phyloP scores from a whole-genome alignment of 2,113 vertebrate genomes.

The Fregetta grallaria region DNA sequence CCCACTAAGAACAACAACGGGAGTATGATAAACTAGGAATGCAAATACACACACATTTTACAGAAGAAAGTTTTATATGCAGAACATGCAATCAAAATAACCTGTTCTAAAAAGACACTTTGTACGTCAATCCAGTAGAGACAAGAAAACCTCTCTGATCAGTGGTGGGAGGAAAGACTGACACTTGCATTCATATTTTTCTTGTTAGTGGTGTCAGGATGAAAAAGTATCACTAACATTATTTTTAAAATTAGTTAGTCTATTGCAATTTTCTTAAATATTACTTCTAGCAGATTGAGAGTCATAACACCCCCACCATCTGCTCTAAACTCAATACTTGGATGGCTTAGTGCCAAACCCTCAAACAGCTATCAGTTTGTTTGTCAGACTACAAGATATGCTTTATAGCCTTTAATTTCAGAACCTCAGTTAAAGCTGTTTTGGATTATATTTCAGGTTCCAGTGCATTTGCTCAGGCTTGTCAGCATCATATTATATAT shows the following conservation, averaged over 20 bases:
- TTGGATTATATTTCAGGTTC: background rate
- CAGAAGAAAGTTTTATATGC: background rate
- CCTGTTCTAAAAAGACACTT: background rate
- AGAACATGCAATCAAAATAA: constrained; percentile 5
- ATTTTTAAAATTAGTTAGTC: background rate
- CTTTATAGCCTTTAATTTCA: background rate
- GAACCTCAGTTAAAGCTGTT: background rate
- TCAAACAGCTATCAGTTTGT: background rate
- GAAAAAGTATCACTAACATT: background rate
- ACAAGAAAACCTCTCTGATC: background rate
- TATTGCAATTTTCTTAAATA: background rate
- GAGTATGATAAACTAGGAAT: background rate
- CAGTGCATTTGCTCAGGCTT: background rate
- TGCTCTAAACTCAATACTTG: background rate
- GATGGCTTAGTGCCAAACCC: background rate
- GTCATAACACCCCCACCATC: background rate
- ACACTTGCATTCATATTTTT: background rate
- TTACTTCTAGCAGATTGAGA: background rate
- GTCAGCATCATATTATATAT: background rate
- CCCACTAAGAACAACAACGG: background rate
- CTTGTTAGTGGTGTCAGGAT: background rate
- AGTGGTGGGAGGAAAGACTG: background rate
- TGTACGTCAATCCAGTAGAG: background rate
- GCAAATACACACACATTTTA: background rate
- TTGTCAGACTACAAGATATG: background rate